A percentile compares a stretch with the other conserved stretches of the same genome.
These are phyloP conservation scores for Noctua janthina DNA, from an alignment of 2,888 invertebrate genomes.

Conservation along the genomic window DNA sequence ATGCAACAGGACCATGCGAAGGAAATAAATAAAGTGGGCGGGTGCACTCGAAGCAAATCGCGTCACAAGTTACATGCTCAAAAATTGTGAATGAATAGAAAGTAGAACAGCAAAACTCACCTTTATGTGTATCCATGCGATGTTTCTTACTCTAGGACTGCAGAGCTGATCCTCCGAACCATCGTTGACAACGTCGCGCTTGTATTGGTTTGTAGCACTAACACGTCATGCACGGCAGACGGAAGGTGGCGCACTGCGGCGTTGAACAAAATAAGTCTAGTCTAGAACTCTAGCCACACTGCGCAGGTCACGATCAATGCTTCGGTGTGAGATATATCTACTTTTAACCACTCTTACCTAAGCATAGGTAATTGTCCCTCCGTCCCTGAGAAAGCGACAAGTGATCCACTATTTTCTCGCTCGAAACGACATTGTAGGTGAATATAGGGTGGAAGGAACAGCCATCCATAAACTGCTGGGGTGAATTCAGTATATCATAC, in stretches of 20 bases:
- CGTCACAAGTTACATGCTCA: background rate
- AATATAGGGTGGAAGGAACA: too few species aligned
- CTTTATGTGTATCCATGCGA: background rate
- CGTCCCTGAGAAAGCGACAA: too few species aligned
- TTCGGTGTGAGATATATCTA: background rate
- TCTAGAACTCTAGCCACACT: background rate
- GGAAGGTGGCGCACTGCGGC: background rate
- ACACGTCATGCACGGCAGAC: background rate
- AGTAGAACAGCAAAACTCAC: background rate
- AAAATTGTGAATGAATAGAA: background rate
- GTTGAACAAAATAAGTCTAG: background rate
- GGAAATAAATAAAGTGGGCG: background rate
- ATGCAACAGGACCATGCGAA: background rate
- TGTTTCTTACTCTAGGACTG: background rate
- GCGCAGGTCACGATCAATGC: constrained; percentile 1
- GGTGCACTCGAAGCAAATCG: background rate
- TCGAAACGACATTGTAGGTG: too few species aligned
- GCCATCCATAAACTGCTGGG: too few species aligned
- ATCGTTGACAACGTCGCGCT: background rate
- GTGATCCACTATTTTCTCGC: too few species aligned
- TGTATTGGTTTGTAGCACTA: background rate
- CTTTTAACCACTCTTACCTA: too few species aligned
- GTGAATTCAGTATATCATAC: too few species aligned
- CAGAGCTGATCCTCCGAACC: background rate
- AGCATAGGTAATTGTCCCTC: too few species aligned